phyloP scores from a whole-genome alignment of 2,797 vertebrate genomes.

The Chelidonichthys spinosus region DNA sequence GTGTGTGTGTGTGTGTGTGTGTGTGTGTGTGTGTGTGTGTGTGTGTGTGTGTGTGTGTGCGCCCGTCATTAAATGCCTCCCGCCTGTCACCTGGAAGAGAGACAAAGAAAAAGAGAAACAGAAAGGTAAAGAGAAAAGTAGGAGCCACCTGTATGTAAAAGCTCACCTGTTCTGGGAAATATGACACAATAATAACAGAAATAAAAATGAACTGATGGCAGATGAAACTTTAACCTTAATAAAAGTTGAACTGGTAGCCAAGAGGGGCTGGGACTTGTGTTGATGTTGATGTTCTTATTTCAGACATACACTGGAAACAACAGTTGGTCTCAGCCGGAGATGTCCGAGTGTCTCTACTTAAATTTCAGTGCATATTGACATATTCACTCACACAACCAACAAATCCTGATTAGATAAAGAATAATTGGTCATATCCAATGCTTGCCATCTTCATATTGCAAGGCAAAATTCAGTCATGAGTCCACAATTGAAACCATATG shows the following conservation, averaged over 20 bases:
- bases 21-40: constrained; percentile 11
- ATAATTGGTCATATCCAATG: no score
- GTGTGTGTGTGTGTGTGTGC: constrained; percentile 14
- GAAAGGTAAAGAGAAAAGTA: constrained; percentile 31
- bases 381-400: not conserved
- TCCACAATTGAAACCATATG: no score
- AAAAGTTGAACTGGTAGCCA: constrained; percentile 17
- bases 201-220: constrained; percentile 43
- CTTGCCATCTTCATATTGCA: no score
- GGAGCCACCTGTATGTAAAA: constrained; percentile 74
- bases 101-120: constrained; percentile 38
- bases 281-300: not conserved
- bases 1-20: constrained; percentile 6
- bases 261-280: not conserved
- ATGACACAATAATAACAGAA: not conserved
- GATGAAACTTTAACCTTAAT: constrained; percentile 47
- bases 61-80: constrained; percentile 29
- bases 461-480: no score
- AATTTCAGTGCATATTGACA: not conserved
- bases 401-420: not conserved
- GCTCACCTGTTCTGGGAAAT: constrained; percentile 56
- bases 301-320: not conserved
- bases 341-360: not conserved
- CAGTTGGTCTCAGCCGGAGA: not conserved
- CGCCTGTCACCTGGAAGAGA: constrained; percentile 57